phyloP scores from a whole-genome alignment of 2,888 invertebrate genomes.

The Agrochola lota region DNA sequence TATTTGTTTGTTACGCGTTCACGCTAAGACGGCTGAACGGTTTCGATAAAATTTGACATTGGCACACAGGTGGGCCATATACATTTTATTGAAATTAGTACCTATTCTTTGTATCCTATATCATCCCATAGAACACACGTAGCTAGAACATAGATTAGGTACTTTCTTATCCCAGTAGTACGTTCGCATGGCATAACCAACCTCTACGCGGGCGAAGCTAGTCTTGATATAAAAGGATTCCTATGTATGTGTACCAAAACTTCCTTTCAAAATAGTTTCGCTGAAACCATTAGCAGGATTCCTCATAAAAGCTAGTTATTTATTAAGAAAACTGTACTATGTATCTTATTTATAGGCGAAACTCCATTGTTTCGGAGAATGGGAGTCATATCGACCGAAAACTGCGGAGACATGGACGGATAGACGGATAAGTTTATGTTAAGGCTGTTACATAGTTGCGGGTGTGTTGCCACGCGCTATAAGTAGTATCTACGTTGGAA shows the following conservation, averaged over 20 bases:
- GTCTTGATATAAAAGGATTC: neutral
- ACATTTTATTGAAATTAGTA: too few species aligned
- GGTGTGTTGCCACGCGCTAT: neutral
- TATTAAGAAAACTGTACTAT: slow-evolving; percentile 53
- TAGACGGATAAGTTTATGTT: slow-evolving; percentile 18
- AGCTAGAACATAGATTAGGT: too few species aligned
- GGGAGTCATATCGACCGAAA: slow-evolving; percentile 54
- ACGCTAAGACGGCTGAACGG: too few species aligned
- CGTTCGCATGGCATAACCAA: too few species aligned
- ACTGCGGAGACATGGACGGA: slow-evolving; percentile 48
- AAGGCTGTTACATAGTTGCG: slow-evolving; percentile 32
- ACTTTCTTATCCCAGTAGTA: too few species aligned
- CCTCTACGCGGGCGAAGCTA: too few species aligned
- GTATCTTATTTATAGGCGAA: slow-evolving; percentile 50
- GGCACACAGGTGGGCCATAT: too few species aligned
- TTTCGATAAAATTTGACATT: too few species aligned
- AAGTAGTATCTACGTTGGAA: neutral
- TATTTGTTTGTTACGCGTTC: too few species aligned
- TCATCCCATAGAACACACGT: too few species aligned
- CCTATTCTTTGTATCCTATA: too few species aligned
- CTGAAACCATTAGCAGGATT: neutral
- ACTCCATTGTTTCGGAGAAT: slow-evolving; percentile 48
- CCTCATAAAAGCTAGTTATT: slow-evolving; percentile 30
- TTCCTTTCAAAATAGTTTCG: slow-evolving; percentile 8
- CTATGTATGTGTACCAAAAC: neutral